A percentile compares a stretch with the other conserved stretches of the same genome.
phyloP scores from a whole-genome alignment of 1,140 invertebrate genomes.

The Drosophila guanche region DNA sequence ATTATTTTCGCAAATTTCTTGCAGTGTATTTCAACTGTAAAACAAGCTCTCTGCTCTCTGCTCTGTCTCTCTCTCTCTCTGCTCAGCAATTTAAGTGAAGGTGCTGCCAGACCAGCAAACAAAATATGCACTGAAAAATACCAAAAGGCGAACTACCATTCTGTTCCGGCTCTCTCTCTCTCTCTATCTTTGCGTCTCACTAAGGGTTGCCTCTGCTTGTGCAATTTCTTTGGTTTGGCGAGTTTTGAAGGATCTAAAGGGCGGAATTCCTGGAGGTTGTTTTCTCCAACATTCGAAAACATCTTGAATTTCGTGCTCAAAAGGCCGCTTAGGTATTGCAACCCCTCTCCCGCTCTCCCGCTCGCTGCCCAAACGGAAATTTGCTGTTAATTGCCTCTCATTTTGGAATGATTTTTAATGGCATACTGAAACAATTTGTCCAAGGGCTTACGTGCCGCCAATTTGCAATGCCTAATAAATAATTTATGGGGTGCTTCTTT shows the following conservation, averaged over 20 bases:
- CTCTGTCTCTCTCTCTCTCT: conserved; percentile 10
- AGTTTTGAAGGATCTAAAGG: background rate
- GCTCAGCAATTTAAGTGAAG: background rate
- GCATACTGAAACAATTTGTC: too few species aligned
- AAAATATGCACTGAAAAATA: too few species aligned
- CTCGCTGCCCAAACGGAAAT: conserved; percentile 26
- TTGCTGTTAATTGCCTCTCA: conserved; percentile 29
- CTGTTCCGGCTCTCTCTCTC: conserved; percentile 2
- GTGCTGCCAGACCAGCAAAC: too few species aligned
- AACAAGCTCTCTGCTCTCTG: conserved; percentile 5
- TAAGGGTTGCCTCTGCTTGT: conserved; percentile 5
- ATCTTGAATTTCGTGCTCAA: conserved; percentile 2
- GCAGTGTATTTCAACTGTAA: conserved; percentile 23
- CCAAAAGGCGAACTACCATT: conserved; percentile 37
- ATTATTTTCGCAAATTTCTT: conserved; percentile 9
- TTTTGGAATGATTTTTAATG: too few species aligned
- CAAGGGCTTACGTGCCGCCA: too few species aligned
- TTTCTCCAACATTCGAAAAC: conserved; percentile 2
- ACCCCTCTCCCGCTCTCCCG: conserved; percentile 35
- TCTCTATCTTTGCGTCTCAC: background rate
- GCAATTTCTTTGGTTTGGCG: background rate
- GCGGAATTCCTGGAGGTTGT: conserved; percentile 20
- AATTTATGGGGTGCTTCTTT: too few species aligned
- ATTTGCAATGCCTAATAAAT: too few species aligned
- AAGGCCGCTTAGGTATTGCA: conserved; percentile 29